phyloP scores from a whole-genome alignment of 2,888 invertebrate species.

The Dasypogon diadema region DNA sequence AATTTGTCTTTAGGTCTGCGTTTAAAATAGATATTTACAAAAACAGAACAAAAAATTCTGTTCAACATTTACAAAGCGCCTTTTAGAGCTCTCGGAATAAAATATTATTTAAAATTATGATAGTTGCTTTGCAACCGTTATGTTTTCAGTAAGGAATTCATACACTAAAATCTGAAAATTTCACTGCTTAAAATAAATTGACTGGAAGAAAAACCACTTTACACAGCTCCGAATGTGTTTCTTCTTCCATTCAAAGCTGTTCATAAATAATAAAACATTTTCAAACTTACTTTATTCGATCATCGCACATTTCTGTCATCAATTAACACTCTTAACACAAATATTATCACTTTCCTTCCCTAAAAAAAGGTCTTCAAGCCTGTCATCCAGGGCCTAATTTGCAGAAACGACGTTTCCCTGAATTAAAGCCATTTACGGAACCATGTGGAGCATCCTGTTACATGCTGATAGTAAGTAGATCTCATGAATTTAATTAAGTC shows the following conservation, averaged over 20 bases:
- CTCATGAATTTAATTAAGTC: neutral
- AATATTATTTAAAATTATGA: no score
- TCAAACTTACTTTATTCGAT: slow-evolving; percentile 40
- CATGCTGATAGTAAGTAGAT: slow-evolving; percentile 79
- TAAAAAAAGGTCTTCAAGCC: slow-evolving; percentile 80
- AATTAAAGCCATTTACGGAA: slow-evolving; percentile 86
- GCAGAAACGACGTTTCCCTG: slow-evolving; percentile 88
- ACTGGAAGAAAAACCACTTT: slow-evolving; percentile 28
- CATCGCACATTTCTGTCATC: slow-evolving; percentile 32
- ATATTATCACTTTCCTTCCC: slow-evolving; percentile 46
- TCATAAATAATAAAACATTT: slow-evolving; percentile 14
- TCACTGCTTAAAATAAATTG: neutral
- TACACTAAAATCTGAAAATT: slow-evolving; percentile 16
- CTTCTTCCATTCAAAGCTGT: slow-evolving; percentile 30
- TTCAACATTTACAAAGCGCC: no score
- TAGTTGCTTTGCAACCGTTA: no score
- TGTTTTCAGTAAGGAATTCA: no score
- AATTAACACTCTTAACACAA: slow-evolving; percentile 48
- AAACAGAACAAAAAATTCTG: no score
- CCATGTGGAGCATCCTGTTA: slow-evolving; percentile 91
- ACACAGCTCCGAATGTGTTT: slow-evolving; percentile 1
- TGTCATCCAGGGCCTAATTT: slow-evolving; percentile 93
- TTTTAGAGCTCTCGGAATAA: no score
- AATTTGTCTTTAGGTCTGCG: no score
- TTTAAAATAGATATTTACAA: no score